These are phyloP conservation scores for Cyprinella venusta DNA, from an alignment of 2,797 vertebrate genomes.

Conservation along the genomic window DNA sequence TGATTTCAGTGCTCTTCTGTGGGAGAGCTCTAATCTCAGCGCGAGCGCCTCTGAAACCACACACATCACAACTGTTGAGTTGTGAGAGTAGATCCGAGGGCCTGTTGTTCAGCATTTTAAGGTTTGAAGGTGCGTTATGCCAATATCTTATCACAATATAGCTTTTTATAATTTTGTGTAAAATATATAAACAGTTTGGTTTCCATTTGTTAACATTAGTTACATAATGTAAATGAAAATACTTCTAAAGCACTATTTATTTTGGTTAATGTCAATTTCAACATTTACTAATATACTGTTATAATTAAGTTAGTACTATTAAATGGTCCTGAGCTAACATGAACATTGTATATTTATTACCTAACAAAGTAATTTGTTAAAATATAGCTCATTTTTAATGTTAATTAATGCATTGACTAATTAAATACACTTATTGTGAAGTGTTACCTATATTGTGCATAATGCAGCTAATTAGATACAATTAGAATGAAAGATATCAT, in stretches of 20 bases:
- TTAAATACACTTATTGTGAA: not conserved
- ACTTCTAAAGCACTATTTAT: not conserved
- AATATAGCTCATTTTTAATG: not conserved
- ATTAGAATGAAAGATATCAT: not conserved
- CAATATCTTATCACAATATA: not conserved
- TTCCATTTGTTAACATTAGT: not conserved
- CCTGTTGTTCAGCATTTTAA: not conserved
- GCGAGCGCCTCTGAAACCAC: constrained; percentile 7
- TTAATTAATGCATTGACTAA: not conserved
- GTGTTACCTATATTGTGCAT: not conserved
- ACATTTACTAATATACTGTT: not conserved
- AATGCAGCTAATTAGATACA: not conserved
- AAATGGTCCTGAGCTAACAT: not conserved
- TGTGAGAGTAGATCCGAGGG: not conserved
- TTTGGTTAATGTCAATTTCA: too few species aligned
- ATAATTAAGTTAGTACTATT: not conserved
- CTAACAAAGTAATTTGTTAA: not conserved
- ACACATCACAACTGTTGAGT: constrained; percentile 9
- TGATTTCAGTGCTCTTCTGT: constrained; percentile 60
- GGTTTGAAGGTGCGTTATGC: not conserved
- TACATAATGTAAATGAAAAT: not conserved
- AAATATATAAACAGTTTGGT: not conserved
- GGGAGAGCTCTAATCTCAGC: constrained; percentile 63
- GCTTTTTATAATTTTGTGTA: not conserved
- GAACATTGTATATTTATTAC: not conserved